These are phyloP conservation scores for Lethenteron reissneri DNA, from an alignment of 2,113 vertebrate genomes.

Conservation along the genomic window DNA sequence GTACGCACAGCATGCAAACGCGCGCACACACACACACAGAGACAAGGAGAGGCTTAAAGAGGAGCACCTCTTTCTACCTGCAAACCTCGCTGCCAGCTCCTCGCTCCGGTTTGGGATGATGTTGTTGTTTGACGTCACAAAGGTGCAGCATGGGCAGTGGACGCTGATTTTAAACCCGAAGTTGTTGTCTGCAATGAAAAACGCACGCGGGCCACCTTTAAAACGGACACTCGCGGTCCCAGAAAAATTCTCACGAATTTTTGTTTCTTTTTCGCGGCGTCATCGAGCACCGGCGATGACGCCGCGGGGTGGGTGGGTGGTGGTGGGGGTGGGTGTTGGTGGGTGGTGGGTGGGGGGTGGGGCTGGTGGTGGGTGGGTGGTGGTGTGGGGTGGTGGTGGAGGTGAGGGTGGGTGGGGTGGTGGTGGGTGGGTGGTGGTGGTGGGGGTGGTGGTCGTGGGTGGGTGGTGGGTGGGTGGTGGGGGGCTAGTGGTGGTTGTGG, in stretches of 20 bases:
- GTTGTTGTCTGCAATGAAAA: conserved; percentile 6
- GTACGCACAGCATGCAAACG: background rate
- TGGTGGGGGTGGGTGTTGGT: too few species aligned
- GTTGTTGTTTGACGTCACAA: conserved; percentile 9
- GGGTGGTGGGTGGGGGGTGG: too few species aligned
- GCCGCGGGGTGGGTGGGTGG: too few species aligned
- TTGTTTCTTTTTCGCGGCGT: background rate
- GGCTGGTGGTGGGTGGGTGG: too few species aligned
- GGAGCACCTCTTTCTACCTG: conserved; percentile 6
- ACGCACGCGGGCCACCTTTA: background rate
- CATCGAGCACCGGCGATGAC: too few species aligned
- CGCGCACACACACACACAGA: background rate
- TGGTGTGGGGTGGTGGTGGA: too few species aligned
- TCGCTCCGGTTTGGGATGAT: conserved; percentile 11
- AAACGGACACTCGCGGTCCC: background rate
- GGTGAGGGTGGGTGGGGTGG: too few species aligned
- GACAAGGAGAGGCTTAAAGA: background rate
- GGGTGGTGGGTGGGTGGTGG: too few species aligned
- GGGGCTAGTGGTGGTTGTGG: too few species aligned
- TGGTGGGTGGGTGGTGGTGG: too few species aligned
- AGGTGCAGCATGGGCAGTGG: conserved; percentile 11
- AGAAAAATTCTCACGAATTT: background rate
- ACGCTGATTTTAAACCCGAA: conserved; percentile 10
- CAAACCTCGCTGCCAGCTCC: conserved; percentile 10
- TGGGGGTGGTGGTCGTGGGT: too few species aligned